Evolutionary conservation across 2,888 invertebrate genomes (phyloP).

Genomic region (Tenthredo mesomela): DNA sequence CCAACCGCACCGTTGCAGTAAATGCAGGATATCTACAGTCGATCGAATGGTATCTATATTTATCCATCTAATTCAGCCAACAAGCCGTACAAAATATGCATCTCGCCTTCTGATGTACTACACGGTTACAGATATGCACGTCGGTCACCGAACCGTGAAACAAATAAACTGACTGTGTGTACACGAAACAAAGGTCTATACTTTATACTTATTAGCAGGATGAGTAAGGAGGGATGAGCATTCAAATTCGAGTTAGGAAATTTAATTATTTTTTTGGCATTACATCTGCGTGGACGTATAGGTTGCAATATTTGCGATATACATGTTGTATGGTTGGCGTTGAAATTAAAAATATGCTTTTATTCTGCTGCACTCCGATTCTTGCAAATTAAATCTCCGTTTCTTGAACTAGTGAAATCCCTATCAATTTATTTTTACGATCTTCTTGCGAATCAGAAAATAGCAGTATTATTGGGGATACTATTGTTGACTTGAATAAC

Average conservation of each 20-base stretch:
- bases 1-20: not conserved
- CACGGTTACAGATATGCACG: not conserved
- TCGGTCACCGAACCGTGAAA: not conserved
- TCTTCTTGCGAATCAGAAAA: not conserved
- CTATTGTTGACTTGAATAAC: constrained; percentile 1
- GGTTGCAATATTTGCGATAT: not conserved
- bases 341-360: not conserved
- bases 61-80: not conserved
- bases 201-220: not conserved
- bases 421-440: not conserved
- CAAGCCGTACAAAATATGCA: not conserved
- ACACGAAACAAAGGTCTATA: not conserved
- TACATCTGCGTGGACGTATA: not conserved
- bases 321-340: not conserved
- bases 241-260: not conserved
- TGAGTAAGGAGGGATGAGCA: not conserved
- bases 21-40: not conserved
- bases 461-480: not conserved
- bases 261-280: not conserved
- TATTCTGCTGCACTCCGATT: not conserved
- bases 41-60: not conserved
- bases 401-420: not conserved
- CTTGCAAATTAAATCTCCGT: not conserved
- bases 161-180: not conserved
- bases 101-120: not conserved